Percentiles rank a stretch among this genome's conserved stretches.
These are phyloP conservation scores for Apistogramma diplotaenia DNA, from an alignment of 2,113 vertebrate species.

Conservation along the genomic window DNA sequence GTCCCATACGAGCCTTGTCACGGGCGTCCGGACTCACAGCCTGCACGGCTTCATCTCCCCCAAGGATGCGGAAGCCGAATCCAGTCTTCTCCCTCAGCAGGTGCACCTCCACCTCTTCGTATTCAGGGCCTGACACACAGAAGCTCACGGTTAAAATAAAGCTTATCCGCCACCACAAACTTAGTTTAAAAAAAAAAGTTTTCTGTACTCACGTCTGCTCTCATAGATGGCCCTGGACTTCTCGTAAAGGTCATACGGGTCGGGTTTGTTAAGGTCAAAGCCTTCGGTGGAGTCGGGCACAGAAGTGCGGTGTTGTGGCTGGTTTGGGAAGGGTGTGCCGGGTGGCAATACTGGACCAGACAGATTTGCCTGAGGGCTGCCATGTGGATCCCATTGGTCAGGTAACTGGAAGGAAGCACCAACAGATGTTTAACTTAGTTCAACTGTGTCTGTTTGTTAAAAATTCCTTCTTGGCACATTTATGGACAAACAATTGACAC, in stretches of 20 bases:
- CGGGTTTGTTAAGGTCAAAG: slow-evolving; percentile 94
- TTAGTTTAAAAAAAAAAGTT: not conserved
- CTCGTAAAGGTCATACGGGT: slow-evolving; percentile 98
- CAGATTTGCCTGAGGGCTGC: slow-evolving; percentile 91
- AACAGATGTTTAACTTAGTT: not conserved
- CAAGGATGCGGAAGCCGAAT: slow-evolving; percentile 98
- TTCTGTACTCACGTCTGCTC: slow-evolving; percentile 85
- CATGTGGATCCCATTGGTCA: slow-evolving; percentile 93
- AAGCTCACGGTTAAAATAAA: not conserved
- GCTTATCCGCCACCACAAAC: not conserved
- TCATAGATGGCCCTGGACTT: slow-evolving; percentile 99
- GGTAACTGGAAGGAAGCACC: slow-evolving; percentile 76
- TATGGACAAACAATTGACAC: no score
- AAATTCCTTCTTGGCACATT: not conserved
- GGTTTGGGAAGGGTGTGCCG: slow-evolving; percentile 84
- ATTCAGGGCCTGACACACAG: slow-evolving; percentile 84
- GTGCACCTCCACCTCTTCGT: slow-evolving; percentile 95
- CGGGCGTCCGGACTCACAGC: slow-evolving; percentile 92
- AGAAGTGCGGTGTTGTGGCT: slow-evolving; percentile 88
- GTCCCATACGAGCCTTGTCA: slow-evolving; percentile 84
- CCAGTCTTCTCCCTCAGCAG: slow-evolving; percentile 98
- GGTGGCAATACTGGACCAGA: slow-evolving; percentile 85
- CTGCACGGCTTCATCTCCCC: slow-evolving; percentile 98
- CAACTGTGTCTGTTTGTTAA: not conserved
- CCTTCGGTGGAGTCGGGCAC: slow-evolving; percentile 93